A percentile compares a stretch with the other conserved stretches of the same genome.
Conservation (phyloP, 2,113 vertebrate genomes). For the Alectura lathami region DNA sequence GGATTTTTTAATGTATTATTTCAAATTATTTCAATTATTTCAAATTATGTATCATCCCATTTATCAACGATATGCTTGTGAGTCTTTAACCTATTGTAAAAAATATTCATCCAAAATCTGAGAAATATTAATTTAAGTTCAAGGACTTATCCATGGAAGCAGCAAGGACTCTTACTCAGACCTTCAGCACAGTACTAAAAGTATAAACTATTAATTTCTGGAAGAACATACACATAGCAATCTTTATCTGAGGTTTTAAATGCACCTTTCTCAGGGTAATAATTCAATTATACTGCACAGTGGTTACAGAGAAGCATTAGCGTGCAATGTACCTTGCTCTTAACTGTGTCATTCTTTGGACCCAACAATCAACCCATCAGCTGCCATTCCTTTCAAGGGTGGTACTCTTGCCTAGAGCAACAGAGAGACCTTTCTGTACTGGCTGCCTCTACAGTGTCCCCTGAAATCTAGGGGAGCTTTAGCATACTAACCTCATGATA, state of each 20-base stretch:
- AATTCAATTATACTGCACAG: background rate
- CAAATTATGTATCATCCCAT: no score
- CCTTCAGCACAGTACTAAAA: background rate
- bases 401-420: background rate
- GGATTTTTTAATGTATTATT: background rate
- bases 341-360: background rate
- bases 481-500: background rate
- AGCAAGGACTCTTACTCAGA: background rate
- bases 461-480: background rate
- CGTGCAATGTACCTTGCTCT: background rate
- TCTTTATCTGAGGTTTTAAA: background rate
- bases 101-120: background rate
- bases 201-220: background rate
- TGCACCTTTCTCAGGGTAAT: background rate
- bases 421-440: background rate
- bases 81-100: background rate
- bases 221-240: background rate
- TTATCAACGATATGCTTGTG: background rate
- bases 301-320: background rate
- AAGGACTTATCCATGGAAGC: background rate
- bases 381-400: background rate
- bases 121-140: background rate
- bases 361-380: background rate
- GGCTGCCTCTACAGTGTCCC: background rate
- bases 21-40: background rate